Conservation (phyloP, 2,888 invertebrate species). For the Amitus sp. region DNA sequence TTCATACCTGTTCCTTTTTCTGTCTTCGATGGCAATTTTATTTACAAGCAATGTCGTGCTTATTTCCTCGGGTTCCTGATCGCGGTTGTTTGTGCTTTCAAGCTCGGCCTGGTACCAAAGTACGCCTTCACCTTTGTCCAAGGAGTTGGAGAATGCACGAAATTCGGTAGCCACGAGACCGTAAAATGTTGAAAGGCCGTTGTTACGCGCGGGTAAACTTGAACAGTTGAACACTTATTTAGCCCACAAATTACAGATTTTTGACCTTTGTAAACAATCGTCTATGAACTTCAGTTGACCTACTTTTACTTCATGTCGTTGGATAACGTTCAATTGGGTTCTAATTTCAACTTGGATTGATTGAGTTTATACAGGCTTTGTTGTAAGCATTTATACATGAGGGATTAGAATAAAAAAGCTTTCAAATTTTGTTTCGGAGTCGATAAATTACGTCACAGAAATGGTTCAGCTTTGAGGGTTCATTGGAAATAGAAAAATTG, state of each 20-base stretch:
- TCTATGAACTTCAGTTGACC: no score
- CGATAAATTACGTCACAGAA: no score
- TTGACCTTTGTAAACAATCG: not conserved
- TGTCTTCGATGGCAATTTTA: slow-evolving; percentile 54
- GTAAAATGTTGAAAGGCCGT: slow-evolving; percentile 46
- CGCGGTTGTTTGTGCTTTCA: slow-evolving; percentile 36
- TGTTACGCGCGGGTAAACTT: slow-evolving; percentile 48
- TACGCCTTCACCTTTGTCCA: slow-evolving; percentile 38
- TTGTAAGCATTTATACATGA: no score
- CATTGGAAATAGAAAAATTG: no score
- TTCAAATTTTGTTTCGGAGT: no score
- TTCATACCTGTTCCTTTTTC: slow-evolving; percentile 57
- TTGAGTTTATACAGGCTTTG: no score
- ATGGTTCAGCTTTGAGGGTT: no score
- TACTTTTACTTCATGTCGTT: no score
- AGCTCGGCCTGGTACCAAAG: slow-evolving; percentile 49
- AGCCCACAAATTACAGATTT: not conserved
- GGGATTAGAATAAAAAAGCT: no score
- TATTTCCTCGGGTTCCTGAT: slow-evolving; percentile 32
- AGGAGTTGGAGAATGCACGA: slow-evolving; percentile 39
- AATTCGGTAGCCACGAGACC: slow-evolving; percentile 52
- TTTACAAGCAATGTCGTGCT: slow-evolving; percentile 46
- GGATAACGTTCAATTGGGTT: no score
- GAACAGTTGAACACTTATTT: slow-evolving; percentile 12
- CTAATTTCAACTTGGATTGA: no score